These are phyloP conservation scores for Sphaerophoria rueppellii DNA, from an alignment of 2,888 invertebrate genomes.

Conservation along the genomic window DNA sequence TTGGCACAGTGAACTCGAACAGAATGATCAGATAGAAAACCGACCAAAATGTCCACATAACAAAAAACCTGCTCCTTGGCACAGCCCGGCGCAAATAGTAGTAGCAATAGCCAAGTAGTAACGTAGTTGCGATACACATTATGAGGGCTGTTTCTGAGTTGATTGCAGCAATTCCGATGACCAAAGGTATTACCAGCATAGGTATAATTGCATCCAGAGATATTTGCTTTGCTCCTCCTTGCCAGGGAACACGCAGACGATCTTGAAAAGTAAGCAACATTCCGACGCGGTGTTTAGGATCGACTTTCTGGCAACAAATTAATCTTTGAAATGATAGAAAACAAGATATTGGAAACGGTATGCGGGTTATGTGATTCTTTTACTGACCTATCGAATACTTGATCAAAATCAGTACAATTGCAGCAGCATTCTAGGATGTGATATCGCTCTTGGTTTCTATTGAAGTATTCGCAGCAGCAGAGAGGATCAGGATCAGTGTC, in stretches of 20 bases:
- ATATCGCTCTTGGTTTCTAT: constrained; percentile 81
- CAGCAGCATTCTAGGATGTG: constrained; percentile 85
- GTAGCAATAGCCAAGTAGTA: constrained; percentile 77
- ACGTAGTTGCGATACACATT: constrained; percentile 77
- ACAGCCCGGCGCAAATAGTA: constrained; percentile 77
- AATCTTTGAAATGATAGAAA: constrained; percentile 70
- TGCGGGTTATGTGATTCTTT: background rate
- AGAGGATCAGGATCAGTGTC: constrained; percentile 77
- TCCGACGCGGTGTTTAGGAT: constrained; percentile 76
- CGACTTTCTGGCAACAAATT: constrained; percentile 76
- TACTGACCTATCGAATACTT: constrained; percentile 83
- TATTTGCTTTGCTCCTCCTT: constrained; percentile 84
- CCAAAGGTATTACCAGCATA: constrained; percentile 82
- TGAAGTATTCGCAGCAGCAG: constrained; percentile 85
- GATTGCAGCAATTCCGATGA: constrained; percentile 83
- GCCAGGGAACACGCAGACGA: constrained; percentile 84
- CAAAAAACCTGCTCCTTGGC: constrained; percentile 87
- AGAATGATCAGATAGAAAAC: constrained; percentile 86
- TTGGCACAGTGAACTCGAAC: constrained; percentile 88
- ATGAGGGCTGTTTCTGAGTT: constrained; percentile 81
- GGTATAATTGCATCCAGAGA: constrained; percentile 83
- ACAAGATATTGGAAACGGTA: background rate
- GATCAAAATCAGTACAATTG: constrained; percentile 84
- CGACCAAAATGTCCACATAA: constrained; percentile 89
- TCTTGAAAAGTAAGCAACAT: constrained; percentile 83